phyloP scores from a whole-genome alignment of 2,113 vertebrate genomes.

The Serilophus lunatus region DNA sequence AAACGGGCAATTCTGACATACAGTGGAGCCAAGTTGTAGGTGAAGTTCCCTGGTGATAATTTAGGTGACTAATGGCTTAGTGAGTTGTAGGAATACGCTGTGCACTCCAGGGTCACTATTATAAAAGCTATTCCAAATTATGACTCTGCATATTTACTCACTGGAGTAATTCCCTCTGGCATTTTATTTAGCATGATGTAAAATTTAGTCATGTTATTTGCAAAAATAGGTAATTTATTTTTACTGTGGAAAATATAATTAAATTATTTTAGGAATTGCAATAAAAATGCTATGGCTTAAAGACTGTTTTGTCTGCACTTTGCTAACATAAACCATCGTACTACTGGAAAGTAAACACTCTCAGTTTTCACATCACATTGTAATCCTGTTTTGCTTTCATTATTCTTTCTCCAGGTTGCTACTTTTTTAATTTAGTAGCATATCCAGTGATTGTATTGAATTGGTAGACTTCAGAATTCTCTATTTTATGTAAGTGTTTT shows the following conservation, averaged over 20 bases:
- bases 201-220: slow-evolving; percentile 7
- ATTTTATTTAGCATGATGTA: not conserved
- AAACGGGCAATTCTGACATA: not conserved
- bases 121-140: not conserved
- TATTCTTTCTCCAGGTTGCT: too few relatives aligned
- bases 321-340: not conserved
- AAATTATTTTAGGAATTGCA: not conserved
- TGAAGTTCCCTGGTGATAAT: not conserved
- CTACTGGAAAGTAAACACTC: not conserved
- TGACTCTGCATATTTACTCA: not conserved
- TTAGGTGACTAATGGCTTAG: not conserved
- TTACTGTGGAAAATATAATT: not conserved
- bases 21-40: not conserved
- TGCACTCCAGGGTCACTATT: not conserved
- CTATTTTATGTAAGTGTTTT: not conserved
- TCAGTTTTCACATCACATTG: not conserved
- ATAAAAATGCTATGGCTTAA: not conserved
- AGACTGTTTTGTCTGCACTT: not conserved
- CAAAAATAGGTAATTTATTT: not conserved
- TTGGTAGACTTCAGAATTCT: not conserved
- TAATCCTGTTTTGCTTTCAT: too few relatives aligned
- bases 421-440: not conserved
- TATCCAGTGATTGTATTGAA: not conserved
- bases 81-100: not conserved
- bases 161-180: not conserved